These are phyloP conservation scores for Lagopus muta DNA, from an alignment of 2,113 vertebrate genomes.

Conservation along the genomic window DNA sequence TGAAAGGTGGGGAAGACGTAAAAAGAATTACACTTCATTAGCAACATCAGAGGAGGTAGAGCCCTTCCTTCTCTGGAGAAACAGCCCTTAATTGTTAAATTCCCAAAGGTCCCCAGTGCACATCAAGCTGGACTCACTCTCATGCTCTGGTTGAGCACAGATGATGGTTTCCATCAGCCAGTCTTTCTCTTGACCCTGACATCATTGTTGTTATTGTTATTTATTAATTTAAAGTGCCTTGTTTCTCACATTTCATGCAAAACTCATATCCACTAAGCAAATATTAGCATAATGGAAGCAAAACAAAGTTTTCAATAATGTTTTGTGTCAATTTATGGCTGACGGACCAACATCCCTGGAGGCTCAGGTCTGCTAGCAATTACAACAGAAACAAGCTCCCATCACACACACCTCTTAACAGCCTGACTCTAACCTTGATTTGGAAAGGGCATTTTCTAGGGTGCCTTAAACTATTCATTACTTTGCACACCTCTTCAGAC, in stretches of 20 bases:
- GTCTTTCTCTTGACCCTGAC: slow-evolving; percentile 57
- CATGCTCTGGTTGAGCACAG: neutral
- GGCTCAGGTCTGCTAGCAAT: slow-evolving; percentile 15
- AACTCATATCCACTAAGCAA: slow-evolving; percentile 19
- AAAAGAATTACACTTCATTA: slow-evolving; percentile 79
- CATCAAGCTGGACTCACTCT: slow-evolving; percentile 35
- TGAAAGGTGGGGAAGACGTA: slow-evolving; percentile 64
- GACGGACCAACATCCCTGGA: neutral
- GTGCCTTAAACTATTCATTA: slow-evolving; percentile 47
- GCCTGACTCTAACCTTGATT: slow-evolving; percentile 44
- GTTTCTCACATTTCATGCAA: neutral
- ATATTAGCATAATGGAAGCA: slow-evolving; percentile 27
- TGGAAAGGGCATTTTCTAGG: slow-evolving; percentile 43
- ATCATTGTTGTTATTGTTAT: slow-evolving; percentile 60
- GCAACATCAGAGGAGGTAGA: slow-evolving; percentile 50
- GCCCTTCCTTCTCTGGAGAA: slow-evolving; percentile 55
- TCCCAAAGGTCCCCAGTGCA: slow-evolving; percentile 49
- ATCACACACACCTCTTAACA: neutral
- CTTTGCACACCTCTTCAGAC: slow-evolving; percentile 24
- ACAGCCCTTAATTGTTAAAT: slow-evolving; percentile 64
- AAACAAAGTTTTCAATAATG: slow-evolving; percentile 49
- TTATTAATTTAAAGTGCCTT: slow-evolving; percentile 63
- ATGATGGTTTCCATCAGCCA: slow-evolving; percentile 60
- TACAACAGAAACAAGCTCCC: slow-evolving; percentile 48
- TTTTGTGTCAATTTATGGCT: slow-evolving; percentile 36